phyloP scores from a whole-genome alignment of 2,113 vertebrate genomes.

The Anseranas semipalmata region DNA sequence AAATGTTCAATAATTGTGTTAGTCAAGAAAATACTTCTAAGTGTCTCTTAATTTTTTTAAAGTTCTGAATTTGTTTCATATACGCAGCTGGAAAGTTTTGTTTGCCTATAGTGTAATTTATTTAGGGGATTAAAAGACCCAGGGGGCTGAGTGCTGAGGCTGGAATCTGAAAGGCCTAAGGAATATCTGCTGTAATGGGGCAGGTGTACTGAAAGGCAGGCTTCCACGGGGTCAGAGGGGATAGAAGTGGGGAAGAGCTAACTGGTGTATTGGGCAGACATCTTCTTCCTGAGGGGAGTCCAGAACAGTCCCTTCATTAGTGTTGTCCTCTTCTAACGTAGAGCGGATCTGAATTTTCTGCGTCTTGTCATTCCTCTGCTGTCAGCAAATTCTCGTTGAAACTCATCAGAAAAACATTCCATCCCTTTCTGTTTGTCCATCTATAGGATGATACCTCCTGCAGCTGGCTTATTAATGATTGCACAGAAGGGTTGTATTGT shows the following conservation, averaged over 20 bases:
- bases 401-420: neutral
- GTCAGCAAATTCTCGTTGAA: neutral
- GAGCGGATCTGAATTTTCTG: neutral
- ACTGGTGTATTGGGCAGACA: neutral
- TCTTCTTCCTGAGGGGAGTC: neutral
- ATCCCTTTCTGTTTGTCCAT: neutral
- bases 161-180: neutral
- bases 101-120: neutral
- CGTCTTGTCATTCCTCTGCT: neutral
- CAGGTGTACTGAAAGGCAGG: fast-evolving
- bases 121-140: neutral
- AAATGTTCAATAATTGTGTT: neutral
- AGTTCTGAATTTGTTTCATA: neutral
- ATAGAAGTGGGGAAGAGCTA: neutral
- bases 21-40: neutral
- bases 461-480: neutral
- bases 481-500: neutral
- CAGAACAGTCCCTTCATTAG: neutral
- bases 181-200: fast-evolving
- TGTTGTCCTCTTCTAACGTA: neutral
- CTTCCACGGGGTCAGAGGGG: neutral
- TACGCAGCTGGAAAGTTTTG: neutral
- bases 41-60: neutral
- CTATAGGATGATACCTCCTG: neutral
- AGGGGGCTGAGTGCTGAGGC: neutral